Conservation (phyloP, 1,140 invertebrate species). For the Drosophila sturtevanti region DNA sequence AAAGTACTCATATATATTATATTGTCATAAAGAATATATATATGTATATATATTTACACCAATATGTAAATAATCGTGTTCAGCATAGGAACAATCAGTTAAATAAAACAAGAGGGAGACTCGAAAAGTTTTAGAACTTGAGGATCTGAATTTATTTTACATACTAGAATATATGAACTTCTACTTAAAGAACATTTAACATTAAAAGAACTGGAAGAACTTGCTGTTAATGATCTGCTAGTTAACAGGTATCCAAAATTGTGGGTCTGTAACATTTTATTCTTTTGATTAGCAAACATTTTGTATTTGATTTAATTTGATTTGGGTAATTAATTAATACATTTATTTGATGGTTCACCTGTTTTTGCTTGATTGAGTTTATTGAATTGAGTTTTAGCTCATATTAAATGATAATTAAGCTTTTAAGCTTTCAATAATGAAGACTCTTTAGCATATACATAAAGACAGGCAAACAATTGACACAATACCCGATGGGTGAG, state of each 20-base stretch:
- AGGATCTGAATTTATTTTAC: too few species aligned
- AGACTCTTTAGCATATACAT: slow-evolving; percentile 2
- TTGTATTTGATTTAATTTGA: too few species aligned
- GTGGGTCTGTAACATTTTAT: too few species aligned
- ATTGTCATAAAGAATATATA: neutral
- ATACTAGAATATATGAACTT: too few species aligned
- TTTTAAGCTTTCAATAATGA: neutral
- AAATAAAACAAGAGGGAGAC: neutral
- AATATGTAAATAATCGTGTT: neutral
- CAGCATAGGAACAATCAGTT: neutral
- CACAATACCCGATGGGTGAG: neutral
- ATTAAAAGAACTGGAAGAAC: too few species aligned
- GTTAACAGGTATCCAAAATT: too few species aligned
- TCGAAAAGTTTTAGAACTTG: neutral
- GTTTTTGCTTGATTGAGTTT: neutral
- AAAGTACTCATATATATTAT: too few species aligned
- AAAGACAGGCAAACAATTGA: neutral
- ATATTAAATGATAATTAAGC: neutral
- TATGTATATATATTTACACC: neutral
- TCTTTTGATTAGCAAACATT: neutral
- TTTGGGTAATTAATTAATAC: neutral
- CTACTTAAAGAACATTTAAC: too few species aligned
- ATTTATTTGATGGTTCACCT: neutral
- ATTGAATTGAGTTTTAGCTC: neutral
- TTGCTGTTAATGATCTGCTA: too few species aligned